Evolutionary conservation across 2,888 invertebrate species (phyloP).

Genomic region (Ceratothoa steindachneri): DNA sequence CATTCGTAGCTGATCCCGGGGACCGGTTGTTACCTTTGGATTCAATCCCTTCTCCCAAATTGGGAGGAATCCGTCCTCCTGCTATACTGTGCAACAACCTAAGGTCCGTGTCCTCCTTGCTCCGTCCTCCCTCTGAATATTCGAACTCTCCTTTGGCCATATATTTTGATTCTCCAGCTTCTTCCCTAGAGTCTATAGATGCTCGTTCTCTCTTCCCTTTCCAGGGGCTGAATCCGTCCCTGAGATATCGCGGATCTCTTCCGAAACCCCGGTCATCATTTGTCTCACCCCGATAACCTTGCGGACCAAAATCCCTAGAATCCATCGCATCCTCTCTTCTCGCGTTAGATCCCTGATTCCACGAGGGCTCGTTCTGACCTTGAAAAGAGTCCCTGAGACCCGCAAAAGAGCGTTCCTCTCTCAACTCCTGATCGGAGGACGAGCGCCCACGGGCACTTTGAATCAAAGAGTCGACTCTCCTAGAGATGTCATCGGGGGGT

Average conservation of each 20-base stretch:
- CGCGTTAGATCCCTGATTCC: neutral
- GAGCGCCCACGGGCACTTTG: neutral
- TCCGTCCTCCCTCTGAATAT: neutral
- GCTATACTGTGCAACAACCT: neutral
- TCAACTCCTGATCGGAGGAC: neutral
- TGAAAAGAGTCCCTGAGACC: neutral
- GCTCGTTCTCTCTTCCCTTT: neutral
- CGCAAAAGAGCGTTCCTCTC: neutral
- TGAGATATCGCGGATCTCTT: neutral
- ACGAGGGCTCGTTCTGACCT: neutral
- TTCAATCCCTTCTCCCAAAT: neutral
- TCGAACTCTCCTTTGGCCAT: neutral
- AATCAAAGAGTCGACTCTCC: neutral
- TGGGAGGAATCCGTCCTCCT: neutral
- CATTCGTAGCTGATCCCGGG: neutral
- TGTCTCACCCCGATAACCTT: neutral
- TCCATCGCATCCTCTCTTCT: neutral
- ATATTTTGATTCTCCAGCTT: neutral
- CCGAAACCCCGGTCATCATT: neutral
- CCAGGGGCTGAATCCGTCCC: neutral
- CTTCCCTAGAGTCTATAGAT: neutral
- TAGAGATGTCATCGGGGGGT: neutral
- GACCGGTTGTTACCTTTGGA: neutral
- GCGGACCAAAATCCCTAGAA: neutral
- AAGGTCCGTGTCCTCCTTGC: neutral